phyloP scores from a whole-genome alignment of 2,797 vertebrate species.

The Ataeniobius toweri region DNA sequence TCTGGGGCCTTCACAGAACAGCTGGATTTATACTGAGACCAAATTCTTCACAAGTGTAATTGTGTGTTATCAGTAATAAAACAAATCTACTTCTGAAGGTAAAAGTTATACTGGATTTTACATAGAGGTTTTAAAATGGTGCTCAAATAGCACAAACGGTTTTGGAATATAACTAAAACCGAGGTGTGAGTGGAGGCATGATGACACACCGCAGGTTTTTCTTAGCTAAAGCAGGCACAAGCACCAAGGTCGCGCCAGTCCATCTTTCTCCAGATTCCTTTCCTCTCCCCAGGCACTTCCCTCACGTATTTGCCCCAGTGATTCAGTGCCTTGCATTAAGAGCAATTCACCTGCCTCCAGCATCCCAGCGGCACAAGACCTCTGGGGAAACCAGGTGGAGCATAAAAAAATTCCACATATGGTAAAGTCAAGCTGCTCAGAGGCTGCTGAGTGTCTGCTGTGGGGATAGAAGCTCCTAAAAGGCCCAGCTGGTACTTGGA shows the following conservation, averaged over 20 bases:
- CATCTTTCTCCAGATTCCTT: slow-evolving; percentile 94
- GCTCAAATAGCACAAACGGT: neutral
- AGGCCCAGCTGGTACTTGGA: slow-evolving; percentile 99
- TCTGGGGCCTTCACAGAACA: neutral
- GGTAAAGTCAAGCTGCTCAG: slow-evolving; percentile 99
- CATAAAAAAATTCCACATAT: slow-evolving; percentile 99
- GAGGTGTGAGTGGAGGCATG: slow-evolving; percentile 42
- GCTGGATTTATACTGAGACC: neutral
- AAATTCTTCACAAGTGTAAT: neutral
- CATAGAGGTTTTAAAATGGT: neutral
- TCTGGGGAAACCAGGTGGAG: slow-evolving; percentile 96
- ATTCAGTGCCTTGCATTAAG: slow-evolving; percentile 99
- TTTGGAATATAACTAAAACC: slow-evolving; percentile 27
- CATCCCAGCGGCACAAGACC: slow-evolving; percentile 90
- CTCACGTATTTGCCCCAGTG: slow-evolving; percentile 93
- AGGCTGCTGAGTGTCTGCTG: slow-evolving; percentile 98
- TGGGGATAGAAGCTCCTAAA: slow-evolving; percentile 98
- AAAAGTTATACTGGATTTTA: neutral
- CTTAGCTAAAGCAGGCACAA: slow-evolving; percentile 83
- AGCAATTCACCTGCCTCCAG: slow-evolving; percentile 99
- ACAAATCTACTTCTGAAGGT: neutral
- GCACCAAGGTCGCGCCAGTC: slow-evolving; percentile 94
- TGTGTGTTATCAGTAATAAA: too few species aligned
- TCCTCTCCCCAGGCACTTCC: slow-evolving; percentile 94
- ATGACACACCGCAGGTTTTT: slow-evolving; percentile 53